Conservation (phyloP, 2,113 vertebrate species). For the Cyanistes caeruleus region DNA sequence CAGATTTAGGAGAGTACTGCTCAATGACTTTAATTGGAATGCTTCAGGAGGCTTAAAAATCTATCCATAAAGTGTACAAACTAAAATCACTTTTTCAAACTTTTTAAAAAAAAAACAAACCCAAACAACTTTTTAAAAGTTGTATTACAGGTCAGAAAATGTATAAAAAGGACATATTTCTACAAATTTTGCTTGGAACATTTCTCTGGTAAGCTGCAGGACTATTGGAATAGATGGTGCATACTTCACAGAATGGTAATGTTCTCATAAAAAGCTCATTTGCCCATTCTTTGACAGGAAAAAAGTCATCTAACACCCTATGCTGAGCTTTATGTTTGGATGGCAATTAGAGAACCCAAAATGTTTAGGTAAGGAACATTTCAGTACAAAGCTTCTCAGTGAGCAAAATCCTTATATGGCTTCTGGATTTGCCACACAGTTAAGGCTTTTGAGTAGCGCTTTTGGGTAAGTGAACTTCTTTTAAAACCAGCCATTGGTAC, state of each 20-base stretch:
- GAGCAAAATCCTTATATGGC: conserved; percentile 22
- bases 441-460: conserved; percentile 36
- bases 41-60: background rate
- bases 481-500: conserved; percentile 15
- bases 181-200: background rate
- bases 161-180: background rate
- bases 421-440: conserved; percentile 30
- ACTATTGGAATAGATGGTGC: background rate
- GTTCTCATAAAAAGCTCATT: background rate
- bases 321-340: background rate
- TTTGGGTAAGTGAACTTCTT: conserved; percentile 20
- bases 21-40: background rate
- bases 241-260: background rate
- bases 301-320: background rate
- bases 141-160: background rate
- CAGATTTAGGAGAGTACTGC: background rate
- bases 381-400: conserved; percentile 24
- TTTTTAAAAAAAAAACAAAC: background rate
- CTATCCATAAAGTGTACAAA: background rate
- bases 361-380: conserved; percentile 50
- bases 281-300: conserved; percentile 1
- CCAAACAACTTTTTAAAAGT: background rate
- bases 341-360: conserved; percentile 42
- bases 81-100: background rate
- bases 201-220: background rate